A percentile compares a stretch with the other conserved stretches of the same genome.
Evolutionary conservation across 2,797 vertebrate genomes (phyloP).

Genomic region (Cirrhinus molitorella): DNA sequence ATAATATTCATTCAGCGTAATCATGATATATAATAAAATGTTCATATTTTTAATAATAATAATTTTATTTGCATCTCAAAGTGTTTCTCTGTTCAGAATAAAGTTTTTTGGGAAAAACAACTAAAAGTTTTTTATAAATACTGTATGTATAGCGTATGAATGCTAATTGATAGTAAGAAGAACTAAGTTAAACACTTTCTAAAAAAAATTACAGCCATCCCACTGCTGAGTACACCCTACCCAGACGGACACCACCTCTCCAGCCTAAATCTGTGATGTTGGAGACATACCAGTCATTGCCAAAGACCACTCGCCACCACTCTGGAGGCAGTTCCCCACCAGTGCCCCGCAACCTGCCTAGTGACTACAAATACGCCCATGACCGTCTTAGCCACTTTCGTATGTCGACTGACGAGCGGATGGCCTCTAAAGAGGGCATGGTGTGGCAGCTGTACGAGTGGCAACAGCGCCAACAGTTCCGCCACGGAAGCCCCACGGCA

Average conservation of each 20-base stretch:
- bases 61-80: too few species aligned
- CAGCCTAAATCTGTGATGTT: constrained; percentile 80
- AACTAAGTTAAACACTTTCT: neutral
- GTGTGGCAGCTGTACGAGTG: constrained; percentile 99
- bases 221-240: constrained; percentile 83
- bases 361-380: constrained; percentile 98
- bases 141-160: too few species aligned
- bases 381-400: constrained; percentile 96
- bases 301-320: constrained; percentile 86
- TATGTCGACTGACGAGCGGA: constrained; percentile 94
- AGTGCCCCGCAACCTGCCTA: constrained; percentile 84
- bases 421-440: constrained; percentile 92
- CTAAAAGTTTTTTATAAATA: too few species aligned
- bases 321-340: constrained; percentile 85
- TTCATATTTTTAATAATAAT: too few species aligned
- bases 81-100: too few species aligned
- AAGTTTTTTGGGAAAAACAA: too few species aligned
- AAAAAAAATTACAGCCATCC: constrained; percentile 71
- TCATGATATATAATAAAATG: too few species aligned
- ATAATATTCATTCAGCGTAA: too few species aligned
- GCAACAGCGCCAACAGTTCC: constrained; percentile 98
- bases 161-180: neutral
- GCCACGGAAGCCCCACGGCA: constrained; percentile 94
- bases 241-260: constrained; percentile 85
- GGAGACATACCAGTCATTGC: constrained; percentile 90